Evolutionary conservation across 2,888 invertebrate genomes (phyloP).

Genomic region (Chymomyza amoena): DNA sequence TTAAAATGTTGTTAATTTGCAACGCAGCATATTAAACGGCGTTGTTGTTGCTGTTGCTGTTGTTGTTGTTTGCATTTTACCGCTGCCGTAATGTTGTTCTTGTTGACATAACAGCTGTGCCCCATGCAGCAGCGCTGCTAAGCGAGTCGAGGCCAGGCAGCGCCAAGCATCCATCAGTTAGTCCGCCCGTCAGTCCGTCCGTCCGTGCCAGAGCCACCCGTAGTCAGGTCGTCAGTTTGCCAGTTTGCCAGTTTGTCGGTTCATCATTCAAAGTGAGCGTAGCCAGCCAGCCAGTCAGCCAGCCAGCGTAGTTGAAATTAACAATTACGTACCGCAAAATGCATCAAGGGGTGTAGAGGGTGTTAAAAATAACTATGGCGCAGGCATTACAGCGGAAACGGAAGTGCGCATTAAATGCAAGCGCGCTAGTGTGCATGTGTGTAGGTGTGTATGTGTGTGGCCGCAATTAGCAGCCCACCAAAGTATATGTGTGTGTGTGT

Average conservation of each 20-base stretch:
- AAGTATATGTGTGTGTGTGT: slow-evolving; percentile 22
- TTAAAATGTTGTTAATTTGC: slow-evolving; percentile 69
- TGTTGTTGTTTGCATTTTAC: slow-evolving; percentile 9
- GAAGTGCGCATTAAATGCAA: slow-evolving; percentile 69
- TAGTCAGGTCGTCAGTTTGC: slow-evolving; percentile 31
- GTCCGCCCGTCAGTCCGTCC: background rate
- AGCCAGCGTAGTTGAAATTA: slow-evolving; percentile 52
- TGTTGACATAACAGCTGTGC: slow-evolving; percentile 13
- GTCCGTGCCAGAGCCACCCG: no score
- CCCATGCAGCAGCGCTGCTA: background rate
- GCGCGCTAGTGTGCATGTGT: slow-evolving; percentile 42
- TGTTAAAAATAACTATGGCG: slow-evolving; percentile 58
- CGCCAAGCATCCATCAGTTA: slow-evolving; percentile 10
- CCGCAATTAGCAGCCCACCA: slow-evolving; percentile 56
- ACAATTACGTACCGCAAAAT: slow-evolving; percentile 64
- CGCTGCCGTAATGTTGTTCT: slow-evolving; percentile 5
- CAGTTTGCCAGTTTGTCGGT: slow-evolving; percentile 20
- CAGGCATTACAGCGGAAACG: slow-evolving; percentile 68
- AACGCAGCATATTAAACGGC: slow-evolving; percentile 56
- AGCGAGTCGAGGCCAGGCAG: background rate
- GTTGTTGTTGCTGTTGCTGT: slow-evolving; percentile 22
- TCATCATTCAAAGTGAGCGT: slow-evolving; percentile 50
- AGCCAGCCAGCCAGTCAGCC: background rate
- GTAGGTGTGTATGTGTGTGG: slow-evolving; percentile 25
- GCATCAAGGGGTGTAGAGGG: slow-evolving; percentile 23